Base-by-base conservation (phyloP, 2,113 vertebrate genomes). In the Oryzias celebensis region DNA sequence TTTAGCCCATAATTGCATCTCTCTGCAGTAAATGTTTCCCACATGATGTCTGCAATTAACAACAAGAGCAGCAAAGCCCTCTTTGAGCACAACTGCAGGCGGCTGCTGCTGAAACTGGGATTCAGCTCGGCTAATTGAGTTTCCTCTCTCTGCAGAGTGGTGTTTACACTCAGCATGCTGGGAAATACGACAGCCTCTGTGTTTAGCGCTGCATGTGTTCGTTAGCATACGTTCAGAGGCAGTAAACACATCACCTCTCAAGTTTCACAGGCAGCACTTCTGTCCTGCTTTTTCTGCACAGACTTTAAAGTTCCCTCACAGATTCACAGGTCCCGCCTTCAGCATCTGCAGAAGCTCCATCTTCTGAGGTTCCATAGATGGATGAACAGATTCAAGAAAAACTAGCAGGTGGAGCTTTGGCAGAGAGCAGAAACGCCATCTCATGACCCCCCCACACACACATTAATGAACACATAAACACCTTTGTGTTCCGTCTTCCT, bases 121-220 rank as follows among this genome's bases (percentile, higher is more conserved):
- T 42, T 42, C 26, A 6, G 43, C 42, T 52, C 53, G 5, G 5
- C 1, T 20, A 56, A 60, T 24, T 47, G 49, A 68, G 49, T 58
- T 62, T 68, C 47, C 47, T 48, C 16, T 18, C 47, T 20, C 20
- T 7, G 18, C 65, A 5, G 60, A 26, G 48, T 22, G 23, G 18
- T 77, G 71, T 74, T 65, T 64, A 68, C 14, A 42, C 53, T 5
- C 53, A 43, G 49, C 55, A 68, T 61, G 69, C 69, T 78, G 60
- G 60, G 64, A 78, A 59, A 73, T 47, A 28, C 13, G 17, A 31
- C 56, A 2, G 15, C 43, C 17, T 7, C 14, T 1, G 45, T 0
- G 31, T 54, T 71, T 42, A 12, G 22, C 28, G 44, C 16, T 2
- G 26, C 62, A 8, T 63, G 57, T 49, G 7, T 58, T 62, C 52